Base-by-base conservation (phyloP, 2,888 invertebrate genomes). In the Dendrolimus houi region DNA sequence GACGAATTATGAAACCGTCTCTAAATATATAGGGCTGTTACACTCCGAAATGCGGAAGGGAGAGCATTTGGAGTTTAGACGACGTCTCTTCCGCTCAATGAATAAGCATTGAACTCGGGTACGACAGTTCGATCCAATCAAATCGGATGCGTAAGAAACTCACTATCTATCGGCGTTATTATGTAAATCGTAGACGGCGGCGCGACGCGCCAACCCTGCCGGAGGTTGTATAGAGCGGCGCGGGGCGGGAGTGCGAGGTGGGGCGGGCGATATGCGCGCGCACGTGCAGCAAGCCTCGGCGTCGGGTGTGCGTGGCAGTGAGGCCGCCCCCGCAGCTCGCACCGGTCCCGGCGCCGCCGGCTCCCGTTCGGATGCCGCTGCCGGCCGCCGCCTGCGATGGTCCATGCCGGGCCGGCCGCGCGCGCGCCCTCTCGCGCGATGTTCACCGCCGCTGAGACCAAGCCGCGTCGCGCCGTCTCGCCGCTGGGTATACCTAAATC, bases 401-500 rank as follows among this genome's bases (percentile, higher is more conserved):
- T 91, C 88, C 91, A 89, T 81, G 83, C 90, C 87, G 89, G 90
- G 87, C 89, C 87, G 87, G 86, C 87, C 85, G 86, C 87, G 83
- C 88, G 89, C 83, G 87, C 89, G 85, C 85, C 85, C 81, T 81
- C 83, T 75, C 85, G 87, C 85, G 88, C 89, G 74, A 88, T 88
- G 89, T 90, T 91, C 79, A 75, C 87, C 83, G 87, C 88, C 87
- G 83, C 85, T 84, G 87, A 88, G 81, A 77, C 77, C 68, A 87
- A 87, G 77, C 87, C 91, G 79, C 89, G 87, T 66, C 90, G 88
- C 76, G 85, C 87, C 79, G 90, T 92, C 79, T 92, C 92, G 75
- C 92, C 92, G 71, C 91, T 94, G 81, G 95, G 96, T 67, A 94
- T 96, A 77, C 96, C 96, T 69, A 96, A 96, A 86, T 96, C 96